Base-by-base conservation (phyloP, 2,888 invertebrate genomes). In the Aplocera efformata region DNA sequence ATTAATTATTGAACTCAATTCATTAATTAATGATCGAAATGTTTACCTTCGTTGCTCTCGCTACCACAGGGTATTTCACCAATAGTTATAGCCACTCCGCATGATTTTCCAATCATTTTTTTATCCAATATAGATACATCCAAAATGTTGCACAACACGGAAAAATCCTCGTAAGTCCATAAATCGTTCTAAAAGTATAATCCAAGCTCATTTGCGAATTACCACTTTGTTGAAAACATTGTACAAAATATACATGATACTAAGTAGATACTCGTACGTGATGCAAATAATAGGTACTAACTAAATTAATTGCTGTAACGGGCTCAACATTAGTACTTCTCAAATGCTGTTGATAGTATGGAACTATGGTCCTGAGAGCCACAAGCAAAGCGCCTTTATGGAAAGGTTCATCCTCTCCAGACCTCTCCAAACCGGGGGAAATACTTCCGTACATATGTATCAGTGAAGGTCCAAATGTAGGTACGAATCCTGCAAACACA, bases 391-490 rank as follows among this genome's bases (percentile, higher is more conserved):
- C 90, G 0, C 96, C 96, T 11, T 92, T 81, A 65, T 94, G 93
- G 38, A 80, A 73, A 1, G 91, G 88, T 0, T 91, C 90, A 40
- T 91, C 89, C 27, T 75, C 72, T 1, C 45, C 51, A 1, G 52
- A 44, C 0, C 49, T 26, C 0, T 55, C 56, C 2, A 59, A 9
- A 3, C 55, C 48, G 1, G 53, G 35, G 6, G 53, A 45, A 0
- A 63, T 40, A 0, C 89, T 67, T 7, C 92, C 91, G 60, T 96
- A 96, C 65, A 96, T 90, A 64, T 96, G 93, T 1, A 97, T 68
- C 62, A 92, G 93, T 0, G 93, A 91, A 0, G 97, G 97, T 0
- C 97, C 97, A 72, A 94, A 94, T 0, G 94, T 93, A 0, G 96
- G 96, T 13, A 94, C 82, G 61, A 92, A 95, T 69, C 90, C 93